These are phyloP conservation scores for Eilema griseolum DNA, from an alignment of 2,888 invertebrate genomes.

Conservation along the genomic window DNA sequence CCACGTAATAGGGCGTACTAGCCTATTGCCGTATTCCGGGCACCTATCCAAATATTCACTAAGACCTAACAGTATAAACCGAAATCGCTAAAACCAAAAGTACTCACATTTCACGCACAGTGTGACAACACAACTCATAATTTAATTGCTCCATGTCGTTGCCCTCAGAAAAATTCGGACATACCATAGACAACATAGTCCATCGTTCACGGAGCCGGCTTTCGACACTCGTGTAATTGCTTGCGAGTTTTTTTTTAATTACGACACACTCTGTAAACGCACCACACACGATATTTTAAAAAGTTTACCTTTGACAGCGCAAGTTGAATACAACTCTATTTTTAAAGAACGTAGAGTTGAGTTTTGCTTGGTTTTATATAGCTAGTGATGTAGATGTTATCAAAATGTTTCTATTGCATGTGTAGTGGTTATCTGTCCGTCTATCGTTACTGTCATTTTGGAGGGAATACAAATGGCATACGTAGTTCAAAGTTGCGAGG, in stretches of 20 bases:
- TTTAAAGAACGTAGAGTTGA: not conserved
- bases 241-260: constrained; percentile 64
- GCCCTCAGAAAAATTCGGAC: constrained; percentile 62
- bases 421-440: constrained; percentile 58
- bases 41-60: too few species aligned
- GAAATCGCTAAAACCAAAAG: not conserved
- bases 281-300: constrained; percentile 51
- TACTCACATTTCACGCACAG: not conserved
- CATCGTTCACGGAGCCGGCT: constrained; percentile 57
- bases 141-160: constrained; percentile 46
- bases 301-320: constrained; percentile 25
- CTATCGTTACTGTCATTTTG: constrained; percentile 58
- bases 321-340: constrained; percentile 10
- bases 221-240: constrained; percentile 55
- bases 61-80: not conserved
- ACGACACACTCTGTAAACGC: constrained; percentile 62
- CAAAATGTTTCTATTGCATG: constrained; percentile 57
- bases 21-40: too few species aligned
- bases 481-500: constrained; percentile 33
- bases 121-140: constrained; percentile 26
- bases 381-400: constrained; percentile 55
- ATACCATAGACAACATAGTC: constrained; percentile 52
- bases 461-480: constrained; percentile 44
- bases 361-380: constrained; percentile 20
- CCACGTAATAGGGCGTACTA: too few species aligned